phyloP scores from a whole-genome alignment of 2,113 vertebrate species.

The Meleagris gallopavo region DNA sequence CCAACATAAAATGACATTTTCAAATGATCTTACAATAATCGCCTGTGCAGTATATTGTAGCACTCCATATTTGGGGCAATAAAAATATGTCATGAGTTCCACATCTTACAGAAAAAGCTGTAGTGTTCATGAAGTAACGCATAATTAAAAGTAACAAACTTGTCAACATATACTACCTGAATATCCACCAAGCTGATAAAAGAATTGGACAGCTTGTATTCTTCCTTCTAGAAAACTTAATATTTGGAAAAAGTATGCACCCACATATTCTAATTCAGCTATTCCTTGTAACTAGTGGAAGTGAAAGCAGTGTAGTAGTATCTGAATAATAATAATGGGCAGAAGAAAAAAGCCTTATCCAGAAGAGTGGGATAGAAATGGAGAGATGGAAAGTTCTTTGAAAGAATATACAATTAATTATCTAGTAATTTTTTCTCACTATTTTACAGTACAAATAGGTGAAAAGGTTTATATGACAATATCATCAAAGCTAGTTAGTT shows the following conservation, averaged over 20 bases:
- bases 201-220: neutral
- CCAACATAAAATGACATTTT: neutral
- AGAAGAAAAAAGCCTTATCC: neutral
- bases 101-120: neutral
- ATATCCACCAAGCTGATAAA: neutral
- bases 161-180: neutral
- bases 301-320: neutral
- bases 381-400: neutral
- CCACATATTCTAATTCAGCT: neutral
- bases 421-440: neutral
- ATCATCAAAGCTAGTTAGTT: conserved; percentile 34
- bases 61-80: neutral
- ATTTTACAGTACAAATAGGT: neutral
- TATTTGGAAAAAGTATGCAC: neutral
- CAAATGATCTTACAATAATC: neutral
- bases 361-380: neutral
- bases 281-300: neutral
- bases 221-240: conserved; percentile 5
- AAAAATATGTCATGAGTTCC: neutral
- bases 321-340: neutral
- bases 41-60: neutral
- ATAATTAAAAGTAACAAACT: conserved; percentile 28
- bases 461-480: conserved; percentile 20
- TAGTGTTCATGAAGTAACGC: neutral
- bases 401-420: conserved; percentile 20